These are phyloP conservation scores for Siniperca knerii DNA, from an alignment of 2,113 vertebrate species.

Conservation along the genomic window DNA sequence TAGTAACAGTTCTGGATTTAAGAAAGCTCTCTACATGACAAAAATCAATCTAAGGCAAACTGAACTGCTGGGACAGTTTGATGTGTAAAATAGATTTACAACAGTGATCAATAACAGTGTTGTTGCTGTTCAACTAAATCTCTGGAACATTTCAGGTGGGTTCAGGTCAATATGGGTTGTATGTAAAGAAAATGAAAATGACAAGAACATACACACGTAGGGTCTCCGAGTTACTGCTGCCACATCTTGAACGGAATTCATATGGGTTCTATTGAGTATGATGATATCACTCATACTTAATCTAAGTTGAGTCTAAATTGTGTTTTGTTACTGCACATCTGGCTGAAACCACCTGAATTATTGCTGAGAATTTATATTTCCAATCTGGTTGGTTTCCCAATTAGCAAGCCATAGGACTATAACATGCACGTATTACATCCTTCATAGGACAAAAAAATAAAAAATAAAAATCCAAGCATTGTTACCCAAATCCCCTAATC, in stretches of 20 bases:
- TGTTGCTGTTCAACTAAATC: background rate
- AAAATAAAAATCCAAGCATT: background rate
- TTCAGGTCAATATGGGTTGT: background rate
- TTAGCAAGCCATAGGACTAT: background rate
- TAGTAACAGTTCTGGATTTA: background rate
- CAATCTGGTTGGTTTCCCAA: background rate
- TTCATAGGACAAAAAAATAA: background rate
- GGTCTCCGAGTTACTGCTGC: background rate
- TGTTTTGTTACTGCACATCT: background rate
- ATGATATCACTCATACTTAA: background rate
- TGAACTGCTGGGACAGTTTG: background rate
- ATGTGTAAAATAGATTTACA: background rate
- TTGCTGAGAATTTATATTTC: background rate
- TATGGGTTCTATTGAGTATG: background rate
- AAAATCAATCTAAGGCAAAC: background rate
- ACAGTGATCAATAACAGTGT: background rate
- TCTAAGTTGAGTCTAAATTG: background rate
- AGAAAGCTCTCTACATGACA: background rate
- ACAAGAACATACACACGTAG: background rate
- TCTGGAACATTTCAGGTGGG: background rate
- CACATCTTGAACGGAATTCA: background rate
- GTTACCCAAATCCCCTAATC: too few relatives aligned
- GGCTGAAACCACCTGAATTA: background rate
- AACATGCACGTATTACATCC: background rate
- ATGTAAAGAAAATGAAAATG: background rate